Base-by-base conservation (phyloP, 2,888 invertebrate species). In the Strigamia transsilvanica region DNA sequence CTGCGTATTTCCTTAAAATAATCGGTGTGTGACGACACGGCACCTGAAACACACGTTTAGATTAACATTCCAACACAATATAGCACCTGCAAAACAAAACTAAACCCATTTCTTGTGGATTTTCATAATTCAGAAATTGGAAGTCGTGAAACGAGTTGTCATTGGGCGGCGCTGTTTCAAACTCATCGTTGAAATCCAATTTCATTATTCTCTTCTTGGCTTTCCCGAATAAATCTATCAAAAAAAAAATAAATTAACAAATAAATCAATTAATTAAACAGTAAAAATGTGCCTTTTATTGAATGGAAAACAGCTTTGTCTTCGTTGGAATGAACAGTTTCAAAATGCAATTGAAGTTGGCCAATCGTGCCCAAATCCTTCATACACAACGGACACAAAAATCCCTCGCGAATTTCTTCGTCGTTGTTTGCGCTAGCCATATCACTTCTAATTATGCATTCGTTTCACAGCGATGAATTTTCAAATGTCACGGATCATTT, bases 361-460 rank as follows among this genome's bases (percentile, higher is more conserved):
- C 92, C 91, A 7, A 95, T 93, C 15, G 95, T 94, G 87, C 94
- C 94, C 79, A 96, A 91, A 88, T 98, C 97, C 56, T 93, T 93
- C 89, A 95, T 94, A 87, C 98, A 98, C 86, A 97, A 95, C 0
- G 98, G 98, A 88, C 98, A 98, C 12, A 98, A 90, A 87, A 98
- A 98, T 6, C 98, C 98, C 88, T 98, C 97, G 83, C 94, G 90
- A 85, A 96, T 93, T 86, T 91, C 91, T 21, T 83, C 84, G 15
- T 82, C 82, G 27, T 79, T 80, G 18, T 73, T 46, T 27, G 80
- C 38, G 18, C 82, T 77, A 21, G 82, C 82, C 82, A 82, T 82
- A 73, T 73, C 3, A 27, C 27, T 2, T 3, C 32, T 0, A 73
- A 73, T 73, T 73, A 73, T 73, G 73, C 32, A 32, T 73, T 32